Base-by-base conservation (phyloP, 2,888 invertebrate genomes). In the Drosophila neonasuta region DNA sequence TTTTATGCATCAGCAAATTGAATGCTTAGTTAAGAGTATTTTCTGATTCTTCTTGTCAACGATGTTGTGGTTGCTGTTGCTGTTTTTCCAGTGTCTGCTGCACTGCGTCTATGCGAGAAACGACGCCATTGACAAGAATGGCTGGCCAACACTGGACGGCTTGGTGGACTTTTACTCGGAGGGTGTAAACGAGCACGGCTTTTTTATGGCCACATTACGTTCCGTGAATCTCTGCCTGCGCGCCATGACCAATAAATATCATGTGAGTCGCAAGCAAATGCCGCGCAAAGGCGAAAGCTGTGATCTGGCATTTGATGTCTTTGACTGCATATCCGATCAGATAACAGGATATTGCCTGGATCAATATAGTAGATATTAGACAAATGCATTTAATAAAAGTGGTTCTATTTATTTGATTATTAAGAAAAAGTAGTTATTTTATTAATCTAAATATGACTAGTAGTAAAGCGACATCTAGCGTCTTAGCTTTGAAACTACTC, bases 51-150 rank as follows among this genome's bases (percentile, higher is more conserved):
- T 54, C 11, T 17, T 44, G 17, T n/a, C 17, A n/a, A 29, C 30
- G 9, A n/a, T 54, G 8, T 30, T 64, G 29, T 32, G 67, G 29
- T 60, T 62, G 58, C 41, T 20, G 9, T 11, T 30, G 30, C 32
- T 30, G n/a, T 24, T 15, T 67, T 42, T 49, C 42, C 92, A 95
- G 95, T 95, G 95, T 86, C 92, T 95, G 67, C 92, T 95, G 83
- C 95, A 95, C 89, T 95, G 95, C 91, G 95, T 95, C 73, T 95
- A 95, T 91, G 92, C 94, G 80, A 94, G 94, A 92, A 95, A 95
- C 92, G 94, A 95, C 92, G 95, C 95, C 48, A 95, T 95, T 67
- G 95, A 95, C 88, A 92, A 93, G 67, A 92, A 92, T 80, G 95
- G 95, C 2, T 95, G 95, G 92, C 95, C 95, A 6, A 95, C 95